Base-by-base conservation (phyloP, 2,888 invertebrate species). In the Dryococelus australis region DNA sequence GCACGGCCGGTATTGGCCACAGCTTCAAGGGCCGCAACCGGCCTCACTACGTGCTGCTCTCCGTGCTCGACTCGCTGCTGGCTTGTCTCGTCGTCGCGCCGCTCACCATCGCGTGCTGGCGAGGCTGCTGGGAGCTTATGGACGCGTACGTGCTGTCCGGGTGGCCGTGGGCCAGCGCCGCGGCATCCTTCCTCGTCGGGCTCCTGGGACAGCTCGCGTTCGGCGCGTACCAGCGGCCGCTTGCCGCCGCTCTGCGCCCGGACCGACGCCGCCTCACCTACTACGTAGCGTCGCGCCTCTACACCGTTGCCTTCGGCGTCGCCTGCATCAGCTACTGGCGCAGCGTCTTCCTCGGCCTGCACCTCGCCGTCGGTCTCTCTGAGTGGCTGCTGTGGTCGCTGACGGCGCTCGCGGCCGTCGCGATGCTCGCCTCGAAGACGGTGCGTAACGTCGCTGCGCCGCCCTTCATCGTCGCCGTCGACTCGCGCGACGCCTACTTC, bases 291-390 rank as follows among this genome's bases (percentile, higher is more conserved):
- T 97, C 97, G 89, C 93, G 97, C 87, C 89, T 95, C 47, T 97
- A 97, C 92, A 97, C 97, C 27, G 94, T 94, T 88, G 91, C 95
- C 89, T 97, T 96, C 91, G 97, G 96, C 13, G 94, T 96, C 90
- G 95, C 96, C 89, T 97, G 97, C 92, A 97, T 98, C 83, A 97
- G 97, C 91, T 96, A 96, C 88, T 98, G 98, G 98, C 94, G 97
- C 13, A 98, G 98, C 0, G 95, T 96, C 84, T 98, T 97, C 97
- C 94, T 94, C 90, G 93, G 95, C 85, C 93, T 97, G 90, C 97
- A 97, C 91, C 93, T 95, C 91, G 95, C 96, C 90, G 96, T 96
- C 78, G 93, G 93, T 85, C 90, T 90, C 87, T 95, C 95, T 81
- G 93, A 92, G 86, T 93, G 92, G 88, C 94, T 95, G 89, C 93